Conservation (phyloP, 2,888 invertebrate species). For the Plagiodera versicolora region DNA sequence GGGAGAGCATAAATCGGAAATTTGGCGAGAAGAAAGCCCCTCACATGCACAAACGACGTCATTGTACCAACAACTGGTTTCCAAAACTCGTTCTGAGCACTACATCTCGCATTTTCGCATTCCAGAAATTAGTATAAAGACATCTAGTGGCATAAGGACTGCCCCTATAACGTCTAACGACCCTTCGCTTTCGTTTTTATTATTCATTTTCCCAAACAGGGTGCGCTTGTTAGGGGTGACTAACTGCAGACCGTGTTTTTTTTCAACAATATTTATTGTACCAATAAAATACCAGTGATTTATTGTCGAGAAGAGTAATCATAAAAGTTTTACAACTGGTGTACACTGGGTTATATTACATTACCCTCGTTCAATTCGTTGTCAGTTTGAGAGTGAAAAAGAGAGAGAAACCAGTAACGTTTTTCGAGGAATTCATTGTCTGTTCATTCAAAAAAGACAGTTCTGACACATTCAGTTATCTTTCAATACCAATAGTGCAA, state of each 20-base stretch:
- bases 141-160: background rate
- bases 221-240: background rate
- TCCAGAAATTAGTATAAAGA: slow-evolving; percentile 19
- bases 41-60: background rate
- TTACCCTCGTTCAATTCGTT: slow-evolving; percentile 33
- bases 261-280: slow-evolving; percentile 8
- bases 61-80: slow-evolving; percentile 8
- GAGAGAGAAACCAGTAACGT: slow-evolving; percentile 5
- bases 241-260: background rate
- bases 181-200: slow-evolving; percentile 9
- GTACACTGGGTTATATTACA: slow-evolving; percentile 28
- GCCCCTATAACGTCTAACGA: background rate
- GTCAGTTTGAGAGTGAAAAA: slow-evolving; percentile 18
- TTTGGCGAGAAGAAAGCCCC: background rate
- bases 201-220: slow-evolving; percentile 4
- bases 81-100: slow-evolving; percentile 18
- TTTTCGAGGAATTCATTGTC: no score
- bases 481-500: no score
- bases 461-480: no score
- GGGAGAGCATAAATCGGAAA: no score
- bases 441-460: no score
- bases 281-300: slow-evolving; percentile 25
- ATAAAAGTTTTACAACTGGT: slow-evolving; percentile 25
- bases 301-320: slow-evolving; percentile 23
- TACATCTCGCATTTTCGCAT: slow-evolving; percentile 17